Conservation (phyloP, 2,113 vertebrate species). For the Nibea albiflora region DNA sequence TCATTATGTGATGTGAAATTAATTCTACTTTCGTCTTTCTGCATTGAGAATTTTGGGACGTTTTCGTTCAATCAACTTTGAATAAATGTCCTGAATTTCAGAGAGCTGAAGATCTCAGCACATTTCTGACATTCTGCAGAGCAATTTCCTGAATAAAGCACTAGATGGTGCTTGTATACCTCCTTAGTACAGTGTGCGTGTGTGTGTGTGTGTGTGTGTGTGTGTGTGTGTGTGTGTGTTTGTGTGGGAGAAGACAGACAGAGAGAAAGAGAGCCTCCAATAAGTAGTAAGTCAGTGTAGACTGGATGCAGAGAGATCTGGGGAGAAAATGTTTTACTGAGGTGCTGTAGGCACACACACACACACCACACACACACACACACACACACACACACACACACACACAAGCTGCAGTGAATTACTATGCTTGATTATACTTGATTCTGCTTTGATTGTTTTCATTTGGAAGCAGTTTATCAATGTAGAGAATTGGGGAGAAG, state of each 20-base stretch:
- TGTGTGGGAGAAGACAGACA: not conserved
- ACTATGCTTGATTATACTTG: slow-evolving; percentile 68
- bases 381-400: slow-evolving; percentile 31
- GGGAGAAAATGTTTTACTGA: slow-evolving; percentile 38
- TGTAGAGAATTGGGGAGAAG: slow-evolving; percentile 44
- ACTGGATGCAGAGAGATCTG: slow-evolving; percentile 69
- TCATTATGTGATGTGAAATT: not conserved
- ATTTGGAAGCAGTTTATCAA: slow-evolving; percentile 74
- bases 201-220: slow-evolving; percentile 38
- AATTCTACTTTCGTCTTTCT: not conserved
- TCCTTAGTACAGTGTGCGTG: slow-evolving; percentile 72
- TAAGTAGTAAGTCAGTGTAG: slow-evolving; percentile 24
- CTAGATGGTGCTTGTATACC: slow-evolving; percentile 97
- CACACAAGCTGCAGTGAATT: slow-evolving; percentile 57
- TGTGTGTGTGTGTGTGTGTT: slow-evolving; percentile 49
- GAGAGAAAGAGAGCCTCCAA: slow-evolving; percentile 13
- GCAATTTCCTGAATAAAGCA: slow-evolving; percentile 90
- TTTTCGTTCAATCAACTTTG: not conserved
- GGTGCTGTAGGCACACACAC: slow-evolving; percentile 1
- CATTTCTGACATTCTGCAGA: slow-evolving; percentile 57
- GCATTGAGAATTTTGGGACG: not conserved
- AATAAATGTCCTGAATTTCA: not conserved
- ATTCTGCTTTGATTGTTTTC: slow-evolving; percentile 75
- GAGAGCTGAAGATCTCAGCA: not conserved
- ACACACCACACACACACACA: slow-evolving; percentile 24